phyloP scores from a whole-genome alignment of 2,113 vertebrate genomes.

The Rousettus leschenaultii region DNA sequence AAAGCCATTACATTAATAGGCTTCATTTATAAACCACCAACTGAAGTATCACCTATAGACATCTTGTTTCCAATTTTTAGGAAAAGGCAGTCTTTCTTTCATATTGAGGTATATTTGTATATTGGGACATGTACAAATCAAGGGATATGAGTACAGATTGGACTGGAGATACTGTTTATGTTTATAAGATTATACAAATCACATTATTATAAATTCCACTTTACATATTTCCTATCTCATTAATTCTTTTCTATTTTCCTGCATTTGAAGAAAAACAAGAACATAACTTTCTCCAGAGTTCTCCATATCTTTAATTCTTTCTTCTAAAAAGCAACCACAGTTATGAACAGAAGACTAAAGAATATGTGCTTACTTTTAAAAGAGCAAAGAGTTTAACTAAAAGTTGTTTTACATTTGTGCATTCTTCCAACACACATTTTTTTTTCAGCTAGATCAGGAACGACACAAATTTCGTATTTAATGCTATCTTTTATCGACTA shows the following conservation, averaged over 20 bases:
- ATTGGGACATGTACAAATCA: not conserved
- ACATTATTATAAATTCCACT: slow-evolving; percentile 26
- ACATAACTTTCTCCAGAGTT: not conserved
- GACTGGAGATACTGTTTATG: not conserved
- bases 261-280: not conserved
- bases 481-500: not conserved
- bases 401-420: not conserved
- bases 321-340: not conserved
- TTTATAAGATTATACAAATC: not conserved
- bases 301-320: not conserved
- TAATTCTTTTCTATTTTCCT: not conserved
- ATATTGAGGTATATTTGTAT: not conserved
- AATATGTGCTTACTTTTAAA: not conserved
- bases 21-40: slow-evolving; percentile 43
- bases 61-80: not conserved
- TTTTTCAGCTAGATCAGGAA: not conserved
- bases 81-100: not conserved
- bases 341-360: not conserved
- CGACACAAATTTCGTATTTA: not conserved
- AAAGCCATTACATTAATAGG: slow-evolving; percentile 43
- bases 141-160: not conserved
- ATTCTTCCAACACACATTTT: not conserved
- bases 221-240: slow-evolving; percentile 5
- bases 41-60: not conserved
- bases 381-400: not conserved